Base-by-base conservation (phyloP, 1,140 invertebrate species). In the Drosophila nikananu region DNA sequence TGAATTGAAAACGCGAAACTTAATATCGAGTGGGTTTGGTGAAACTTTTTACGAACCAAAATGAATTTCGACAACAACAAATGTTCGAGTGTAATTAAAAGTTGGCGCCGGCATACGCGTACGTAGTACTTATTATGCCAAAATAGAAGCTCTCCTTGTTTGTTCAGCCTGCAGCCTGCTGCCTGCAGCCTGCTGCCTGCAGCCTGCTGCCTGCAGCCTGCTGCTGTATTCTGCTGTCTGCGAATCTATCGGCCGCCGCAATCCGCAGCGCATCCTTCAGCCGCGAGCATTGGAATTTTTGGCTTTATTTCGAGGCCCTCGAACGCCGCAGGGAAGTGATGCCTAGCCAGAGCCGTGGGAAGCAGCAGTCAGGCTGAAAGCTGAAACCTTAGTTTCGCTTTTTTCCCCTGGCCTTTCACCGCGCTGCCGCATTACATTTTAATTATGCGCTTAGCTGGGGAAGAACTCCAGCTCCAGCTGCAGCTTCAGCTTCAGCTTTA, bases 11-110 rank as follows among this genome's bases (percentile, higher is more conserved):
- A 37, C 7, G 15, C 21, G 15, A 58, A 62, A 63, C 37, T 63
- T 23, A 62, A 62, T 62, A 65, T 25, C 58, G 63, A 44, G 54
- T 17, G 52, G 8, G 25, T 25, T 25, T 51, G 35, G 9, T 5
- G 25, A 27, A 64, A 60, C 54, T 42, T 60, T 23, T 23, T n/a
- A 5, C 41, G 3, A 9, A 19, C 13, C n/a, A 5, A 12, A n/a
- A 32, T 1, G 49, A 32, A 21, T 25, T 35, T 19, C 13, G 17
- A 5, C 25, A 52, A 51, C 32, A 63, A 32, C 35, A 41, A 48
- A 60, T 49, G 21, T 30, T 42, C 25, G 15, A 60, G 37, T 72
- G 66, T 71, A 71, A 73, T 71, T 73, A 71, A 60, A 48, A 59
- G 52, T 59, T 71, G 17, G 30, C 30, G 3, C 27, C n/a, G 12